phyloP scores from a whole-genome alignment of 2,113 vertebrate genomes.

The Pipa parva region DNA sequence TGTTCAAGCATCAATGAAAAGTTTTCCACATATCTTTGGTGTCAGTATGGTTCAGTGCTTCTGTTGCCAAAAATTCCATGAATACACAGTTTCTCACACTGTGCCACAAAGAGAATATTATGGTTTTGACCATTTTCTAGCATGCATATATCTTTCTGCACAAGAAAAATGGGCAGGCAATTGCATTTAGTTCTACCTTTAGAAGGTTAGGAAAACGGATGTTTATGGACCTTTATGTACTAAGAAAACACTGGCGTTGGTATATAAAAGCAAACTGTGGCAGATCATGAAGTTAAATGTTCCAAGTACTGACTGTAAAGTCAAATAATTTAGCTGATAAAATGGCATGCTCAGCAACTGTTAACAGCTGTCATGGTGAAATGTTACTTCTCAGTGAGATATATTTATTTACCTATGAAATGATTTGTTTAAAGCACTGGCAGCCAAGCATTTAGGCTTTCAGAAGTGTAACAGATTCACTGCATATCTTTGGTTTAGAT shows the following conservation, averaged over 20 bases:
- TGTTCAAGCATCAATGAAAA: constrained; percentile 42
- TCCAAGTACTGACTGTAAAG: constrained; percentile 4
- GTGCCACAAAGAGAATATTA: constrained; percentile 56
- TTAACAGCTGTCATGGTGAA: not conserved
- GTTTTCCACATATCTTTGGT: constrained; percentile 49
- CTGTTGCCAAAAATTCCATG: constrained; percentile 52
- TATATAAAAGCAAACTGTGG: constrained; percentile 22
- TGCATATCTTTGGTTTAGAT: too few species aligned
- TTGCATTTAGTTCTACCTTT: constrained; percentile 11
- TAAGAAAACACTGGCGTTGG: constrained; percentile 22
- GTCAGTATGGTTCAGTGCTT: constrained; percentile 55
- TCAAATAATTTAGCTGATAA: constrained; percentile 18
- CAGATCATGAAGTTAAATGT: constrained; percentile 31
- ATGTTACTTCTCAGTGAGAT: not conserved
- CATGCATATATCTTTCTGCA: constrained; percentile 22
- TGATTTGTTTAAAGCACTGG: not conserved
- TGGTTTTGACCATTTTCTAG: constrained; percentile 2
- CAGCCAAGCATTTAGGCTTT: too few species aligned
- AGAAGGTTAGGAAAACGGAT: constrained; percentile 18
- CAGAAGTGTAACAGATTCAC: too few species aligned
- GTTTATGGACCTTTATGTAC: constrained; percentile 37
- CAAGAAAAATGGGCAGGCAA: constrained; percentile 13
- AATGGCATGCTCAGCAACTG: not conserved
- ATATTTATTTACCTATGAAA: not conserved
- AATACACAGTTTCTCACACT: constrained; percentile 51